These are phyloP conservation scores for Luffia ferchaultella DNA, from an alignment of 2,888 invertebrate genomes.

Conservation along the genomic window DNA sequence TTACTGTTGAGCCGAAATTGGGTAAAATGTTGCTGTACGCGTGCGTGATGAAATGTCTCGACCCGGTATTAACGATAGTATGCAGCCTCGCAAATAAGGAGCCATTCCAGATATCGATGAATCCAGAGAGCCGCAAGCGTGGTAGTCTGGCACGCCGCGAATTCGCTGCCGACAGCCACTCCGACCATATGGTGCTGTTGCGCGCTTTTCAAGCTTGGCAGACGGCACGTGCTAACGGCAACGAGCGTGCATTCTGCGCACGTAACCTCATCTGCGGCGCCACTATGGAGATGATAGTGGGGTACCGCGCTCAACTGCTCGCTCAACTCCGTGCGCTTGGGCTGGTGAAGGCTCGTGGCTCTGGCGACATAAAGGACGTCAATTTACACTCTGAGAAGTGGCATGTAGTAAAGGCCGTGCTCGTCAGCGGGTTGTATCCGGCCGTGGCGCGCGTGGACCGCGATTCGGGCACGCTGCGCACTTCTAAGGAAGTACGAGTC, in stretches of 20 bases:
- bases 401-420: constrained; percentile 90
- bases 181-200: constrained; percentile 90
- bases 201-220: constrained; percentile 80
- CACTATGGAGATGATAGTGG: constrained; percentile 90
- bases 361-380: constrained; percentile 77
- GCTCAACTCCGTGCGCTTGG: constrained; percentile 81
- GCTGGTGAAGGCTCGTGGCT: constrained; percentile 71
- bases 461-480: constrained; percentile 67
- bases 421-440: constrained; percentile 91
- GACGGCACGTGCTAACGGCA: constrained; percentile 66
- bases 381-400: constrained; percentile 87
- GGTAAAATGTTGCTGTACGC: constrained; percentile 93
- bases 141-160: constrained; percentile 71
- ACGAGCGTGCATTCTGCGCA: constrained; percentile 76
- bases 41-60: constrained; percentile 89
- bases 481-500: constrained; percentile 66
- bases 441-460: constrained; percentile 81
- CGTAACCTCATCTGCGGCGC: constrained; percentile 80
- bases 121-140: constrained; percentile 71
- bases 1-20: constrained; percentile 90
- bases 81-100: constrained; percentile 82
- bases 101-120: constrained; percentile 79
- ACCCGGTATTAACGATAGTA: constrained; percentile 91
- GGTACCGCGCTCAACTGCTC: constrained; percentile 83
- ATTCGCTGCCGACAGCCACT: constrained; percentile 78